A percentile compares a stretch with the other conserved stretches of the same genome.
phyloP scores from a whole-genome alignment of 2,888 invertebrate genomes.

The Lobophora halterata region DNA sequence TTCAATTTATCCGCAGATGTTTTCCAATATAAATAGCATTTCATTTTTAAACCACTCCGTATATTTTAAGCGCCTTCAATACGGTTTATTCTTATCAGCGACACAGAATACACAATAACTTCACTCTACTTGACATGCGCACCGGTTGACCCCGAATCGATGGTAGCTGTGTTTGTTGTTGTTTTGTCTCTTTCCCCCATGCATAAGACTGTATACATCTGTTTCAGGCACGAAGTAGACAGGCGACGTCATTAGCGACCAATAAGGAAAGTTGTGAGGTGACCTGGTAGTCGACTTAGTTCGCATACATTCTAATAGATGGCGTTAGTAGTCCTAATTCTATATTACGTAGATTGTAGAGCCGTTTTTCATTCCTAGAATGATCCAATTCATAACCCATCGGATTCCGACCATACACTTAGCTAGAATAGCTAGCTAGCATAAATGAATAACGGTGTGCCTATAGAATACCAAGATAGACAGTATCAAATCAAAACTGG shows the following conservation, averaged over 20 bases:
- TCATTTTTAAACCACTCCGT: no score
- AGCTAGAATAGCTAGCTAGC: no score
- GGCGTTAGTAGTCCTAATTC: constrained; percentile 46
- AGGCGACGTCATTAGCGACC: constrained; percentile 44
- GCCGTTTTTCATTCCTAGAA: no score
- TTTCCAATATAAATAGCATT: no score
- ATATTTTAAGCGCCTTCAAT: constrained; percentile 17
- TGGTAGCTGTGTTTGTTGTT: constrained; percentile 68
- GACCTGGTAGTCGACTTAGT: constrained; percentile 39
- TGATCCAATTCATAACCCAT: no score
- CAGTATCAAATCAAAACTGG: no score
- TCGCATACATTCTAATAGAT: constrained; percentile 51
- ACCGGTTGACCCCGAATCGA: constrained; percentile 69
- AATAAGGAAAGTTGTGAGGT: constrained; percentile 40
- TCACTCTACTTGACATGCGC: constrained; percentile 75
- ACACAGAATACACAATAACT: no score
- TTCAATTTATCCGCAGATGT: no score
- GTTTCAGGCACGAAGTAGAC: constrained; percentile 48
- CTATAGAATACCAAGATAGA: no score
- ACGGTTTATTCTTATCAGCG: constrained; percentile 55
- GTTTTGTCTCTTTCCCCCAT: constrained; percentile 54
- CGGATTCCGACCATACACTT: no score
- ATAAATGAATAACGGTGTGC: no score
- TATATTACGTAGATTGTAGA: no score
- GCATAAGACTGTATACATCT: constrained; percentile 16